Percentiles rank a stretch among this genome's conserved stretches.
Evolutionary conservation across 2,888 invertebrate genomes (phyloP).

Genomic region (Nysson spinosus): DNA sequence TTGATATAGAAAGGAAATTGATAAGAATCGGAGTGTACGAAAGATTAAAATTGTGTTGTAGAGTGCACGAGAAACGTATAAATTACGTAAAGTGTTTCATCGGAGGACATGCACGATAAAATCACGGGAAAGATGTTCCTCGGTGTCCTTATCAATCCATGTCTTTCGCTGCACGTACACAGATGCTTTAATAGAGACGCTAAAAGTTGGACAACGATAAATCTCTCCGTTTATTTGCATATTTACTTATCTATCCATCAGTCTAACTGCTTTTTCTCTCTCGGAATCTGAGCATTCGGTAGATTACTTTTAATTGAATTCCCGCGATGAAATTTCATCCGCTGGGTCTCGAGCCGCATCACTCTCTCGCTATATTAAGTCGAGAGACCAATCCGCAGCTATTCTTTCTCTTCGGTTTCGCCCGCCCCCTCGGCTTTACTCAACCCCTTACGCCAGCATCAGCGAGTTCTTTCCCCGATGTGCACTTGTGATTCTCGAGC

Average conservation of each 20-base stretch:
- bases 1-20: too few species aligned
- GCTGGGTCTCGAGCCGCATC: constrained; percentile 36
- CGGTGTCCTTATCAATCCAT: too few species aligned
- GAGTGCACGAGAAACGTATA: too few species aligned
- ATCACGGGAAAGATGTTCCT: too few species aligned
- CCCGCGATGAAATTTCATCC: constrained; percentile 73
- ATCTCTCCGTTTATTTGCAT: constrained; percentile 37
- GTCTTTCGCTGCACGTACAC: not conserved
- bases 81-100: too few species aligned
- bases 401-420: constrained; percentile 16
- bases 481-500: constrained; percentile 29
- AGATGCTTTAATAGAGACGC: constrained; percentile 23
- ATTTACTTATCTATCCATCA: constrained; percentile 53
- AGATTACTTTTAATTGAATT: constrained; percentile 76
- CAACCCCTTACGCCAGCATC: constrained; percentile 2
- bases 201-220: constrained; percentile 48
- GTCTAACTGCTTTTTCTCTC: constrained; percentile 45
- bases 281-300: constrained; percentile 52
- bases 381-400: constrained; percentile 50
- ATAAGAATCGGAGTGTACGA: too few species aligned
- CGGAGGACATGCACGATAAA: too few species aligned
- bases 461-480: constrained; percentile 15
- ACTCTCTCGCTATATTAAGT: constrained; percentile 55
- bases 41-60: too few species aligned
- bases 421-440: not conserved